These are phyloP conservation scores for Bubo scandiacus DNA, from an alignment of 2,113 vertebrate species.

Conservation along the genomic window DNA sequence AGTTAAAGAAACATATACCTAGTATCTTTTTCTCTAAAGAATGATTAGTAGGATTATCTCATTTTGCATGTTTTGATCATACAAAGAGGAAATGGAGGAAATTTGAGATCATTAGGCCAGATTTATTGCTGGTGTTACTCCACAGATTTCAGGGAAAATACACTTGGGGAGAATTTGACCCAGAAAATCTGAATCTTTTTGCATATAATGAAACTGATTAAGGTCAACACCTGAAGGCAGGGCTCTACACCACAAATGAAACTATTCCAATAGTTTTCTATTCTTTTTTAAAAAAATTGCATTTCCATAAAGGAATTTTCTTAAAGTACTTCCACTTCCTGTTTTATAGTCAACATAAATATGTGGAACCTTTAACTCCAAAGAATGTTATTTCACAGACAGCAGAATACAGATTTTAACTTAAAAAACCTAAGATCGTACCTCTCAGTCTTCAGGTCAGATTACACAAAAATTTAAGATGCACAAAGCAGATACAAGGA, in stretches of 20 bases:
- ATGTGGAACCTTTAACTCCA: background rate
- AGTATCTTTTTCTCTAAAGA: background rate
- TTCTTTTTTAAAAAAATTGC: background rate
- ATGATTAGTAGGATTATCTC: background rate
- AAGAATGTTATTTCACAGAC: background rate
- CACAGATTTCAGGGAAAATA: background rate
- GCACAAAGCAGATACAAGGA: background rate
- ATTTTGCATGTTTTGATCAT: background rate
- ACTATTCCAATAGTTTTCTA: background rate
- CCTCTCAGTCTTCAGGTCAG: background rate
- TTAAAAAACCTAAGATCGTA: background rate
- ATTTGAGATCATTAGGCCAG: background rate
- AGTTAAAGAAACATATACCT: background rate
- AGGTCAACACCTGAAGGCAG: slow-evolving; percentile 9
- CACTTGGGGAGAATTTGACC: slow-evolving; percentile 8
- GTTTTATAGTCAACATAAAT: background rate
- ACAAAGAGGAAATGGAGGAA: background rate
- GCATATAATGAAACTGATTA: slow-evolving; percentile 40
- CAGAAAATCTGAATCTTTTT: slow-evolving; percentile 46
- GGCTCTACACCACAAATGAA: background rate
- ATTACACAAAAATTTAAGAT: background rate
- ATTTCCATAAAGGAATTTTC: background rate
- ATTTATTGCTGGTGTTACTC: background rate
- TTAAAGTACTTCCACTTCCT: background rate
- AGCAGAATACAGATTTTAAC: background rate